Evolutionary conservation across 2,888 invertebrate genomes (phyloP).

Genomic region (Chymomyza fuscimana): DNA sequence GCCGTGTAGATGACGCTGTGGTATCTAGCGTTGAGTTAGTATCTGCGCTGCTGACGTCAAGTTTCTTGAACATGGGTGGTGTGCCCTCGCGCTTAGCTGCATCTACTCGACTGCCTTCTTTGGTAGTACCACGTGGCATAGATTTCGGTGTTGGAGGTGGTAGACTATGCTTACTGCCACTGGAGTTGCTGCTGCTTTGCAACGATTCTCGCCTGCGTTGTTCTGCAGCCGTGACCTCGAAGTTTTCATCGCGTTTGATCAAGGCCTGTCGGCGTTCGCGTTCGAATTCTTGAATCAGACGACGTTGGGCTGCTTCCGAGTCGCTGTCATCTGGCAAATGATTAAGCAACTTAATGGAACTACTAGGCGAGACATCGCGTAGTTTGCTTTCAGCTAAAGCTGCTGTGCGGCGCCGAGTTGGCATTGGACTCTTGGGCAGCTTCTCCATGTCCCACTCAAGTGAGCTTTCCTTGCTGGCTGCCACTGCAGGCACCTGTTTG

Average conservation of each 20-base stretch:
- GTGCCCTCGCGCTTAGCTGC: conserved; percentile 53
- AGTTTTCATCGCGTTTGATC: conserved; percentile 75
- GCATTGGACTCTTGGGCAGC: conserved; percentile 72
- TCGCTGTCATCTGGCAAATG: conserved; percentile 53
- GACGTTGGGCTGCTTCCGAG: conserved; percentile 52
- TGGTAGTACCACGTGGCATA: conserved; percentile 52
- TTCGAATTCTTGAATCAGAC: conserved; percentile 76
- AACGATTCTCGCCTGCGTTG: conserved; percentile 50
- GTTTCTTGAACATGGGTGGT: conserved; percentile 71
- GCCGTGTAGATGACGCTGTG: conserved; percentile 63
- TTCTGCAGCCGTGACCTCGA: conserved; percentile 58
- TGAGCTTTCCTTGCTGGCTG: conserved; percentile 53
- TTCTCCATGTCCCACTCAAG: conserved; percentile 76
- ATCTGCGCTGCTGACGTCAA: conserved; percentile 58
- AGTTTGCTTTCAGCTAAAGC: conserved; percentile 23
- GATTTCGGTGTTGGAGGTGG: conserved; percentile 51
- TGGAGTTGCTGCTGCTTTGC: conserved; percentile 56
- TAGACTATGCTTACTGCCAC: conserved; percentile 58
- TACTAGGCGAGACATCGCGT: conserved; percentile 50
- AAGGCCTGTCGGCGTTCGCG: conserved; percentile 74
- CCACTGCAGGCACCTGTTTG: conserved; percentile 34
- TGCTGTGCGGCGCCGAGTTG: conserved; percentile 46
- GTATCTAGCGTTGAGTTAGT: conserved; percentile 45
- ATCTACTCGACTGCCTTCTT: conserved; percentile 51
- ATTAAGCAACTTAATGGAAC: conserved; percentile 65